phyloP scores from a whole-genome alignment of 2,888 invertebrate genomes.

The Cancer borealis region DNA sequence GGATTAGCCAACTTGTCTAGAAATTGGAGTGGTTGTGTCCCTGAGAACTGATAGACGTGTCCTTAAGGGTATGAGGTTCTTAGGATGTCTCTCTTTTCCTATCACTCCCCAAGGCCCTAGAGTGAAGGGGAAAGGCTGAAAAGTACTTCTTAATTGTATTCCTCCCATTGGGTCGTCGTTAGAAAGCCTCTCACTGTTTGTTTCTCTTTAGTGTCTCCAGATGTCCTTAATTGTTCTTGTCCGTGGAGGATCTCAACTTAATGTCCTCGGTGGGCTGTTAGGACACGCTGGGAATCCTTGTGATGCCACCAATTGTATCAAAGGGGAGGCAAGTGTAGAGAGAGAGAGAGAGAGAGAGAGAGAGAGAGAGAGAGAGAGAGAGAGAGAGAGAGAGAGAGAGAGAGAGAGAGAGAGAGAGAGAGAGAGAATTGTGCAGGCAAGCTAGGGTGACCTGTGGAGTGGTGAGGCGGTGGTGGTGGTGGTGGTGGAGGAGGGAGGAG shows the following conservation, averaged over 20 bases:
- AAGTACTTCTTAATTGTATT: constrained; percentile 24
- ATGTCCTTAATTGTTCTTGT: neutral
- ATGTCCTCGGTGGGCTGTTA: neutral
- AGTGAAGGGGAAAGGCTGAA: neutral
- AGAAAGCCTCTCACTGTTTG: constrained; percentile 10
- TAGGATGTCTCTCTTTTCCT: neutral
- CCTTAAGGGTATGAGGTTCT: neutral
- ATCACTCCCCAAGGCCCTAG: neutral
- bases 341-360: neutral
- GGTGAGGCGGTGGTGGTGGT: constrained; percentile 8
- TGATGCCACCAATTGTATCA: neutral
- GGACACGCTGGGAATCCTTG: neutral
- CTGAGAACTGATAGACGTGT: constrained; percentile 12
- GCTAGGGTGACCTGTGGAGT: neutral
- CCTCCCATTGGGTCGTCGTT: neutral
- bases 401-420: neutral
- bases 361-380: neutral
- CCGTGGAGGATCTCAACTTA: neutral
- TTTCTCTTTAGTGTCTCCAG: neutral
- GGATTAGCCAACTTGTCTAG: constrained; percentile 36
- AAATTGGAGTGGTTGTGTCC: neutral
- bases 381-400: constrained; percentile 17
- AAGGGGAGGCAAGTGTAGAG: neutral
- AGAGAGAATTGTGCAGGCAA: constrained; percentile 4
- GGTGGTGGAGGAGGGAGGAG: neutral